Evolutionary conservation across 2,888 invertebrate genomes (phyloP), one percentile per base, ranked within the genome.

Genomic region (Latrodectus elegans): DNA sequence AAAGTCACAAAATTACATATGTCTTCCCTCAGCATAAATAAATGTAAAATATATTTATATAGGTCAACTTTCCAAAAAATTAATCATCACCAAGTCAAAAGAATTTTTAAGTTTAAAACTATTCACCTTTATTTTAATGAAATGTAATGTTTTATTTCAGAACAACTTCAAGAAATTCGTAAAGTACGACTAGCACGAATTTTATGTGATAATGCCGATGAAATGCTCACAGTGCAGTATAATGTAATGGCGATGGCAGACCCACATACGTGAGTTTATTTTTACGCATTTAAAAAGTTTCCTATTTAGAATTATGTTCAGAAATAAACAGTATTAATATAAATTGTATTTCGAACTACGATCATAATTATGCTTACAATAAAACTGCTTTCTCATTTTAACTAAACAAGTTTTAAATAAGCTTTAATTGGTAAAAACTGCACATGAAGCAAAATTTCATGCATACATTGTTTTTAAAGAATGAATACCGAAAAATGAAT

Each of bases 231-330:
- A 12, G 95, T 96, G 89, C 97, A 97, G 92, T 94, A 97, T 15
- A 97, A 97, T 92, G 97, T 97, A 0, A 96, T 97, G 96, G 96
- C 97, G 53, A 93, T 97, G 91, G 96, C 97, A 4, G 97, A 97
- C 93, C 97, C 97, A 92, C 96, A 97, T 94, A 94, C 97, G 97
- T 97, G 94, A 95, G 96, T 94, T 22, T 22, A 51, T 53, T 51
- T 38, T 10, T 67, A 75, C 4, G 6, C 3, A 68, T 9, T 68
- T 26, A 17, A 68, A 12, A 15, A 14, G 6, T 60, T 12, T 60
- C 10, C 10, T 0, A 10, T 15, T 60, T 15, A 60, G 14, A 60
- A 60, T 60, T 60, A 0, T 10, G 12, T 60, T 60, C n/a, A 10
- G 0, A 55, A 12, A 4, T 55, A 4, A 60, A 10, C 60, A 60